Evolutionary conservation across 2,113 vertebrate genomes (phyloP).

Genomic region (Trematocara nigrifrons): DNA sequence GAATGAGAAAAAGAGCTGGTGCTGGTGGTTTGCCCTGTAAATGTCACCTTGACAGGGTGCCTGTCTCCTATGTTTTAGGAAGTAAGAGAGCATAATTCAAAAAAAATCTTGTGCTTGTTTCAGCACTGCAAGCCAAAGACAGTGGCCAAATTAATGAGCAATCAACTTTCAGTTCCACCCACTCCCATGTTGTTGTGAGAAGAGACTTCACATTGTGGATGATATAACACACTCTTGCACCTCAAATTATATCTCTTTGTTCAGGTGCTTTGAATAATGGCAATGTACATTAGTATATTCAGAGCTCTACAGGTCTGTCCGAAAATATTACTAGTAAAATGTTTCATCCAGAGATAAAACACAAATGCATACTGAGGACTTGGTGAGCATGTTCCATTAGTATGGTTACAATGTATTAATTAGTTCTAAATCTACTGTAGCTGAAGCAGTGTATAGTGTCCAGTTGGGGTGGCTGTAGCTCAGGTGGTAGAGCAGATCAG

Average conservation of each 20-base stretch:
- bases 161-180: conserved; percentile 29
- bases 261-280: conserved; percentile 38
- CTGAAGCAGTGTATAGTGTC: background rate
- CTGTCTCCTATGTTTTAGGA: background rate
- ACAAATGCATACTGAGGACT: background rate
- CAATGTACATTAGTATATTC: conserved; percentile 24
- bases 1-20: background rate
- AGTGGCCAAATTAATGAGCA: conserved; percentile 37
- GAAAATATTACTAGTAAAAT: conserved; percentile 34
- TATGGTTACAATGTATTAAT: background rate
- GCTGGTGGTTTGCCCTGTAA: background rate
- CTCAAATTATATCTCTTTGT: conserved; percentile 23
- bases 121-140: background rate
- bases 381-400: background rate
- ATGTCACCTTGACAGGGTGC: background rate
- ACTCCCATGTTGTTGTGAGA: conserved; percentile 33
- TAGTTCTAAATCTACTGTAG: background rate
- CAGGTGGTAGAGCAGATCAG: background rate
- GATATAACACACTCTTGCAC: conserved; percentile 33
- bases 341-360: conserved; percentile 38
- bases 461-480: background rate
- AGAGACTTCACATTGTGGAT: conserved; percentile 18
- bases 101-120: background rate
- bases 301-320: conserved; percentile 20
- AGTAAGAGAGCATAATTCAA: background rate